Evolutionary conservation across 1,140 invertebrate species (phyloP).

Genomic region (Aphelinus certus): DNA sequence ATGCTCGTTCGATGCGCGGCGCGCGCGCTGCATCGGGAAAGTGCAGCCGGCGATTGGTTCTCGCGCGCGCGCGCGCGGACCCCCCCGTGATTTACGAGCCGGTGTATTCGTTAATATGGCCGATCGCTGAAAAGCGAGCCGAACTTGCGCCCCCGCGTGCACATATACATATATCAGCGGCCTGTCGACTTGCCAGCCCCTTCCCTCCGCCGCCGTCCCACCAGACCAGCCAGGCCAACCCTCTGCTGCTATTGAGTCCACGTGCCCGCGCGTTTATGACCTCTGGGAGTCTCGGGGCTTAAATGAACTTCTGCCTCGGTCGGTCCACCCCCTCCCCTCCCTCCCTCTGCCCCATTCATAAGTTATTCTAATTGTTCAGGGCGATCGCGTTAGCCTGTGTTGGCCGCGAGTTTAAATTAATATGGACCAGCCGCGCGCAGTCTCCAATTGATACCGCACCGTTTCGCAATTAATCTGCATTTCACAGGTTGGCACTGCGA

Average conservation of each 20-base stretch:
- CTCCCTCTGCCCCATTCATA: neutral
- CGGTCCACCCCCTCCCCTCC: no score
- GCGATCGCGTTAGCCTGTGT: neutral
- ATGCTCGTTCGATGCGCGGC: slow-evolving; percentile 45
- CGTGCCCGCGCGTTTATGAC: neutral
- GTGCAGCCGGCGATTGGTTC: slow-evolving; percentile 48
- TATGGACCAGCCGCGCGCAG: no score
- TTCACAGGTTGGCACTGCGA: no score
- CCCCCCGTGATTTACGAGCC: slow-evolving; percentile 59
- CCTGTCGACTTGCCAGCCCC: neutral
- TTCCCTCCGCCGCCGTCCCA: no score
- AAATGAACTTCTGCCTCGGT: slow-evolving; percentile 10
- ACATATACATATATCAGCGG: neutral
- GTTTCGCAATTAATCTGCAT: no score
- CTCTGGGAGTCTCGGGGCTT: slow-evolving; percentile 14
- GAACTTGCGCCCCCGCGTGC: slow-evolving; percentile 11
- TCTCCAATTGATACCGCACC: no score
- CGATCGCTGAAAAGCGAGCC: slow-evolving; percentile 33
- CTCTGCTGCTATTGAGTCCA: no score
- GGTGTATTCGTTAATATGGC: slow-evolving; percentile 55
- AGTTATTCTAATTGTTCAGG: slow-evolving; percentile 17
- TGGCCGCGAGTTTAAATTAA: no score
- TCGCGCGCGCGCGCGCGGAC: slow-evolving; percentile 39
- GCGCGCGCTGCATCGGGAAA: slow-evolving; percentile 45
- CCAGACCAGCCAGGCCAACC: no score